These are phyloP conservation scores for Shargacucullia verbasci DNA, from an alignment of 2,888 invertebrate genomes.

Conservation along the genomic window DNA sequence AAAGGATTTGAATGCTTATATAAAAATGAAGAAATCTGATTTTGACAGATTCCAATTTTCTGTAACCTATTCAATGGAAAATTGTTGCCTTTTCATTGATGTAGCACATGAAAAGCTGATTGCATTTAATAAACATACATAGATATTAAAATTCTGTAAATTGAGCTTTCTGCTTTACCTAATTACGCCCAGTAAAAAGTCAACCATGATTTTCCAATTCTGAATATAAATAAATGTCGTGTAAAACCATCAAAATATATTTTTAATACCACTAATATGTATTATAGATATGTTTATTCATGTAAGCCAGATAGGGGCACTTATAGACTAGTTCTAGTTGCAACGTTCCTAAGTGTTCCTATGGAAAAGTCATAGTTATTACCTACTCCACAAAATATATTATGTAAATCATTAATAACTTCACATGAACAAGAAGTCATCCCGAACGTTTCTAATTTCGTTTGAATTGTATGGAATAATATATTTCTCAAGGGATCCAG, in stretches of 20 bases:
- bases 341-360: too few species aligned
- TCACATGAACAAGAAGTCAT: conserved; percentile 24
- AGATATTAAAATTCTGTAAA: too few species aligned
- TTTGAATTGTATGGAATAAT: conserved; percentile 64
- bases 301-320: too few species aligned
- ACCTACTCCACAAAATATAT: too few species aligned
- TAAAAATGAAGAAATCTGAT: conserved; percentile 7
- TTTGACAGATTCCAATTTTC: not conserved
- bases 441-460: conserved; percentile 63
- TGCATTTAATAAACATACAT: too few species aligned
- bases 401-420: too few species aligned
- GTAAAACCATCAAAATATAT: too few species aligned
- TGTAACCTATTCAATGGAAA: conserved; percentile 8
- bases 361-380: not conserved
- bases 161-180: not conserved
- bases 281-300: too few species aligned
- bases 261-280: too few species aligned
- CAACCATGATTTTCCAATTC: not conserved
- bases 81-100: conserved; percentile 9
- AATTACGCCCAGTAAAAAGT: not conserved
- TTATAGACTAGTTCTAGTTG: too few species aligned
- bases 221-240: not conserved
- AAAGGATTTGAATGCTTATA: conserved; percentile 8
- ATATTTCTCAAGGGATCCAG: conserved; percentile 56
- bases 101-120: too few species aligned